A percentile compares a stretch with the other conserved stretches of the same genome.
These are phyloP conservation scores for Arion vulgaris DNA, from an alignment of 1,140 invertebrate species.

Conservation along the genomic window DNA sequence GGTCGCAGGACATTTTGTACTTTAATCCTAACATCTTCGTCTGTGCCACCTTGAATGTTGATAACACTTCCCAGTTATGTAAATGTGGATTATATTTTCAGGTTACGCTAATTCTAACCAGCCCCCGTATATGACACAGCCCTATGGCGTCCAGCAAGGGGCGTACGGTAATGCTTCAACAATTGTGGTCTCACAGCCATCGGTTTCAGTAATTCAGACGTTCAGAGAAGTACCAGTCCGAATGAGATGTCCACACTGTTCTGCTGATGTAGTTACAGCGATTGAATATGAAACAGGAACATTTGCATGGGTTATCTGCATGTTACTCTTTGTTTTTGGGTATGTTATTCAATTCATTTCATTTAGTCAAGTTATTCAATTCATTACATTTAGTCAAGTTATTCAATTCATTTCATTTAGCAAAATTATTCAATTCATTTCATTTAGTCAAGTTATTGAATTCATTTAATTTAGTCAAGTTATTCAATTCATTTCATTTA, in stretches of 20 bases:
- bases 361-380: too few species aligned
- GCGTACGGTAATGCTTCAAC: conserved; percentile 38
- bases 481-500: too few species aligned
- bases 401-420: too few species aligned
- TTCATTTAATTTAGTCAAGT: too few species aligned
- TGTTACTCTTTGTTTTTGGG: conserved; percentile 63
- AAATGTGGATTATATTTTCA: conserved; percentile 1
- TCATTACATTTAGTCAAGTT: too few species aligned
- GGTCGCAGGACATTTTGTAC: too few species aligned
- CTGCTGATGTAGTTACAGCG: conserved; percentile 63
- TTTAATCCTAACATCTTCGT: too few species aligned
- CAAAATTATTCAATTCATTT: too few species aligned
- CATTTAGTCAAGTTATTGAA: too few species aligned
- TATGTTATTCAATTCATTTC: conserved; percentile 45
- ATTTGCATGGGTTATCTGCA: conserved; percentile 65
- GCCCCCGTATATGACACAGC: not conserved
- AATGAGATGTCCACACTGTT: conserved; percentile 64
- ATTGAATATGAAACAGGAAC: conserved; percentile 66
- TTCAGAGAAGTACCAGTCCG: conserved; percentile 65
- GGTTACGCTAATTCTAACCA: conserved; percentile 17
- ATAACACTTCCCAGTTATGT: too few species aligned
- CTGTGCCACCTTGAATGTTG: too few species aligned
- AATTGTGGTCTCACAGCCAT: conserved; percentile 53
- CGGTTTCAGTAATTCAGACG: conserved; percentile 51
- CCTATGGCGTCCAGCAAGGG: not conserved